Base-by-base conservation (phyloP, 2,888 invertebrate genomes). In the Parapristionchus giblindavisi region DNA sequence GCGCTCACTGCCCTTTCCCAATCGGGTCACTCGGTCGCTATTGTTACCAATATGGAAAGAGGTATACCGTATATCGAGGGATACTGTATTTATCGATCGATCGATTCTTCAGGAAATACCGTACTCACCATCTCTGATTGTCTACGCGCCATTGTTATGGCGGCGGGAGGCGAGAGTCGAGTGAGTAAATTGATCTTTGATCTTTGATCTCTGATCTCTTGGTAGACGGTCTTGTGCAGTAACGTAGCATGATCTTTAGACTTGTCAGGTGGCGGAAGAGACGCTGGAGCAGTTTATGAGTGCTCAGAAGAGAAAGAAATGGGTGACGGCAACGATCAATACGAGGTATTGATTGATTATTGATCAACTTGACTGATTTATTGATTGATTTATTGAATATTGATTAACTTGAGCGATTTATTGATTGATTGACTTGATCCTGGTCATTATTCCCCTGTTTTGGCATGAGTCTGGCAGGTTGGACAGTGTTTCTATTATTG, bases 61-160 rank as follows among this genome's bases (percentile, higher is more conserved):
- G 72, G 72, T 72, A n/a, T n/a, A n/a, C n/a, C n/a, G n/a, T n/a
- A n/a, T n/a, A n/a, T n/a, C 6, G 1, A 1, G 24, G n/a, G 5
- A 38, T 43, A 43, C 40, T 34, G 32, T 21, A 58, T 21, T 58
- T 8, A 34, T n/a, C n/a, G 4, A 36, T 24, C 4, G 5, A 34
- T 72, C 34, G 5, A 27, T 34, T 54, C 27, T 36, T 29, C 72
- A 72, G 76, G 76, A n/a, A 76, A 72, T 51, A 72, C 73, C 21
- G 66, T 85, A 27, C 80, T 86, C 75, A 85, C 84, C 3, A 75
- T 83, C 68, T 80, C 83, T 34, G 85, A 86, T 70, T 85, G 83
- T 63, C 77, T 86, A 24, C 77, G 76, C 17, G 80, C 85, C 38
- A 80, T 85, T 54, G 76, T 81, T 24, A 54, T 80, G 78, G 81